Evolutionary conservation across 2,113 vertebrate species (phyloP).

Genomic region (Panthera leo): DNA sequence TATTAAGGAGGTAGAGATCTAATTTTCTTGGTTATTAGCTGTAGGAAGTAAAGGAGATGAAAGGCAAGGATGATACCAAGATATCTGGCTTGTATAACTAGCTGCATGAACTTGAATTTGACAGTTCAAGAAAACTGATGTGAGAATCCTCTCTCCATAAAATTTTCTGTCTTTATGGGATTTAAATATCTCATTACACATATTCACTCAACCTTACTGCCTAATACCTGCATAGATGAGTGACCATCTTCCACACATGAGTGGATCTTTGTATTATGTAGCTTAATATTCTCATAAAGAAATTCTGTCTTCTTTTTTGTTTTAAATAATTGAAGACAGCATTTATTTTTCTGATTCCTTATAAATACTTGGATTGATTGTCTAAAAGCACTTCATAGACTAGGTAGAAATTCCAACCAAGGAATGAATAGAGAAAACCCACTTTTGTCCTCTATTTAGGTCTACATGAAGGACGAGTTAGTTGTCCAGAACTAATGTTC

Average conservation of each 20-base stretch:
- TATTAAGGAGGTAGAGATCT: background rate
- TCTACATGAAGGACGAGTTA: background rate
- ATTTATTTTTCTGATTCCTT: background rate
- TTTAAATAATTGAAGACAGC: background rate
- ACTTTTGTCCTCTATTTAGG: background rate
- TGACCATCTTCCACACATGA: background rate
- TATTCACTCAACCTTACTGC: background rate
- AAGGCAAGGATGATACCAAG: background rate
- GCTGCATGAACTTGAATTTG: background rate
- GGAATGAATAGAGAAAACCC: background rate
- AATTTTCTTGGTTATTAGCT: background rate
- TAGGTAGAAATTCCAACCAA: background rate
- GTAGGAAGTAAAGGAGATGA: background rate
- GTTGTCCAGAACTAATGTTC: background rate
- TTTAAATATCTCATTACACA: background rate
- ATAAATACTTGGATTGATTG: background rate
- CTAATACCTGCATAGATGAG: background rate
- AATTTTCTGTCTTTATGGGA: background rate
- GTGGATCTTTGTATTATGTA: background rate
- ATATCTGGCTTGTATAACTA: background rate
- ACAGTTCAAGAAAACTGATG: background rate
- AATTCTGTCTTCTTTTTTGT: background rate
- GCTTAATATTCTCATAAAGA: background rate
- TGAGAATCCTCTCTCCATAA: background rate
- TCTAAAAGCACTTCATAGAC: background rate